A percentile compares a stretch with the other conserved stretches of the same genome.
These are phyloP conservation scores for Congeria kusceri DNA, from an alignment of 2,888 invertebrate genomes.

Conservation along the genomic window DNA sequence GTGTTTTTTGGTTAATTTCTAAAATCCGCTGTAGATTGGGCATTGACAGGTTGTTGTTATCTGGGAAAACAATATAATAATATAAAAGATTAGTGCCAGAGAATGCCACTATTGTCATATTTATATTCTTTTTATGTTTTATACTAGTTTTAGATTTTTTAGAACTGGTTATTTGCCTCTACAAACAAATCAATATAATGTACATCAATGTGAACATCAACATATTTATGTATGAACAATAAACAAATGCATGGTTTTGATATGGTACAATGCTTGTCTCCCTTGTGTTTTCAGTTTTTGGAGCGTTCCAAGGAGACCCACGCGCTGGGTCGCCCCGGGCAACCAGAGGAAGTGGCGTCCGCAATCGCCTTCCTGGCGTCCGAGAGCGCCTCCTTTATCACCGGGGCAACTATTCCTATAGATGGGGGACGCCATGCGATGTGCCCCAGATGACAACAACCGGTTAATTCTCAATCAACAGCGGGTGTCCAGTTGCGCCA, in stretches of 20 bases:
- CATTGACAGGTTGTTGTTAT: too few relatives aligned
- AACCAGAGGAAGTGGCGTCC: slow-evolving; percentile 94
- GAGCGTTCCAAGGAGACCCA: slow-evolving; percentile 95
- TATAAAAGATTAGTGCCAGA: too few relatives aligned
- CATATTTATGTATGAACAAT: too few relatives aligned
- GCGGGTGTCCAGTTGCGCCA: background rate
- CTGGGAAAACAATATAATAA: too few relatives aligned
- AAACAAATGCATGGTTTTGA: background rate
- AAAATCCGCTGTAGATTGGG: too few relatives aligned
- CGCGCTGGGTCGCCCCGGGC: slow-evolving; percentile 94
- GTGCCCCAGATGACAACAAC: slow-evolving; percentile 90
- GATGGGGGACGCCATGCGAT: slow-evolving; percentile 97
- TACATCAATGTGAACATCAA: too few relatives aligned
- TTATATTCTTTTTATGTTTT: too few relatives aligned
- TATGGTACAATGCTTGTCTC: background rate
- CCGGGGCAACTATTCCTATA: slow-evolving; percentile 94
- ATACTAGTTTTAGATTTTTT: too few relatives aligned
- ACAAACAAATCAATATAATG: too few relatives aligned
- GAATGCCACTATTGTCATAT: too few relatives aligned
- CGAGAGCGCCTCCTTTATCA: slow-evolving; percentile 93
- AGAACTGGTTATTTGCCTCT: too few relatives aligned
- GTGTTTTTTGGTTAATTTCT: too few relatives aligned
- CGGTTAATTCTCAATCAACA: background rate
- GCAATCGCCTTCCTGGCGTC: slow-evolving; percentile 97
- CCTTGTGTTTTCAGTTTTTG: slow-evolving; percentile 88